These are phyloP conservation scores for Vulpes vulpes DNA, from an alignment of 2,113 vertebrate genomes.

Conservation along the genomic window DNA sequence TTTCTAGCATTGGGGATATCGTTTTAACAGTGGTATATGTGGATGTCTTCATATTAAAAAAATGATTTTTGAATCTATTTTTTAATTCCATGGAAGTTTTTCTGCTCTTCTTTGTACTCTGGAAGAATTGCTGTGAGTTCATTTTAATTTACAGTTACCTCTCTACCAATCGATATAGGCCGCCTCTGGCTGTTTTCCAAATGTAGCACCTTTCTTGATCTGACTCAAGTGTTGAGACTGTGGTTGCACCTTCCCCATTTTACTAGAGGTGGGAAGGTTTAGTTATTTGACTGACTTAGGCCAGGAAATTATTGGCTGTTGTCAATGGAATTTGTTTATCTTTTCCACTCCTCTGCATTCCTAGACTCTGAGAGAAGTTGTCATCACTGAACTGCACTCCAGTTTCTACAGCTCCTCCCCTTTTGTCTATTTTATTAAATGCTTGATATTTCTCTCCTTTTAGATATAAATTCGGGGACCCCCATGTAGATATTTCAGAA, in stretches of 20 bases:
- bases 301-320: slow-evolving; percentile 68
- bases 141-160: neutral
- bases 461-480: neutral
- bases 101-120: neutral
- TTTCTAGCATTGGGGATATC: neutral
- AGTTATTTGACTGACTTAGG: slow-evolving; percentile 29
- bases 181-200: neutral
- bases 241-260: slow-evolving; percentile 16
- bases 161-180: neutral
- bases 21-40: neutral
- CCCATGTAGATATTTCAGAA: neutral
- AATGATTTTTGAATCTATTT: neutral
- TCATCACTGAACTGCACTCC: slow-evolving; percentile 6
- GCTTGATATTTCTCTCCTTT: slow-evolving; percentile 5
- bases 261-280: neutral
- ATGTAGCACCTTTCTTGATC: neutral
- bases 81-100: neutral
- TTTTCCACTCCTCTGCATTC: slow-evolving; percentile 77
- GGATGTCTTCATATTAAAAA: neutral
- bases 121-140: neutral
- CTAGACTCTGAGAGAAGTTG: slow-evolving; percentile 68
- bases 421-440: slow-evolving; percentile 33
- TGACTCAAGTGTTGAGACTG: neutral
- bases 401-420: neutral
- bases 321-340: slow-evolving; percentile 78